These are phyloP conservation scores for Amniataba percoides DNA, from an alignment of 2,797 vertebrate genomes.

Conservation along the genomic window DNA sequence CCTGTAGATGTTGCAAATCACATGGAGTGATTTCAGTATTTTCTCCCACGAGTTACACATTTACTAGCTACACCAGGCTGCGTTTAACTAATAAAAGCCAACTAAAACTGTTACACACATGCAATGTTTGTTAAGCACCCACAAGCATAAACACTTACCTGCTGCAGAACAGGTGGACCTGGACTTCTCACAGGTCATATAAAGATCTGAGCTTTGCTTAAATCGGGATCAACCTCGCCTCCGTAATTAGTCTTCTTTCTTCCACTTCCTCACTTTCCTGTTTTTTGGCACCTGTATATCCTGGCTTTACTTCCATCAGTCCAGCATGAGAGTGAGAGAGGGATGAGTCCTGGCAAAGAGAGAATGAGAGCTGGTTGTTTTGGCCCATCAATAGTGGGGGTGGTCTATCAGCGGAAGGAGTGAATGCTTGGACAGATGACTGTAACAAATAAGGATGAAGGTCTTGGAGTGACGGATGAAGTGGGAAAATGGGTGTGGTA, in stretches of 20 bases:
- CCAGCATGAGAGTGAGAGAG: slow-evolving; percentile 27
- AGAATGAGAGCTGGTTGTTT: slow-evolving; percentile 20
- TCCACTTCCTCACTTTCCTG: slow-evolving; percentile 18
- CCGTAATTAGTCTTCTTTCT: neutral
- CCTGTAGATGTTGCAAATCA: slow-evolving; percentile 21
- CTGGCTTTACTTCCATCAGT: slow-evolving; percentile 30
- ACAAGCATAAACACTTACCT: slow-evolving; percentile 45
- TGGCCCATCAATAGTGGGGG: slow-evolving; percentile 56
- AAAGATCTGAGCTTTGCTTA: slow-evolving; percentile 3
- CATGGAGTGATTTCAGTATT: slow-evolving; percentile 11
- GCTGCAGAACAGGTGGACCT: slow-evolving; percentile 33
- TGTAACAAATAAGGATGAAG: slow-evolving; percentile 36
- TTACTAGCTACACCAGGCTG: neutral
- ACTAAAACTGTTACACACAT: neutral
- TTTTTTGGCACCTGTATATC: slow-evolving; percentile 23
- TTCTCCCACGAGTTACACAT: neutral
- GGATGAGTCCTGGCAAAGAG: slow-evolving; percentile 9
- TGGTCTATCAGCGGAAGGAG: slow-evolving; percentile 40
- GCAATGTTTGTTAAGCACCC: slow-evolving; percentile 1
- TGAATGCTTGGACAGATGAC: slow-evolving; percentile 41
- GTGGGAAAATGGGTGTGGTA: slow-evolving; percentile 36
- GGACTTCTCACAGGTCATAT: neutral
- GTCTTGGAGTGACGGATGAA: slow-evolving; percentile 12
- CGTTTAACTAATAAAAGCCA: neutral
- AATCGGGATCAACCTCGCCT: slow-evolving; percentile 23